Base-by-base conservation (phyloP, 2,888 invertebrate species). In the Apotomis capreana region DNA sequence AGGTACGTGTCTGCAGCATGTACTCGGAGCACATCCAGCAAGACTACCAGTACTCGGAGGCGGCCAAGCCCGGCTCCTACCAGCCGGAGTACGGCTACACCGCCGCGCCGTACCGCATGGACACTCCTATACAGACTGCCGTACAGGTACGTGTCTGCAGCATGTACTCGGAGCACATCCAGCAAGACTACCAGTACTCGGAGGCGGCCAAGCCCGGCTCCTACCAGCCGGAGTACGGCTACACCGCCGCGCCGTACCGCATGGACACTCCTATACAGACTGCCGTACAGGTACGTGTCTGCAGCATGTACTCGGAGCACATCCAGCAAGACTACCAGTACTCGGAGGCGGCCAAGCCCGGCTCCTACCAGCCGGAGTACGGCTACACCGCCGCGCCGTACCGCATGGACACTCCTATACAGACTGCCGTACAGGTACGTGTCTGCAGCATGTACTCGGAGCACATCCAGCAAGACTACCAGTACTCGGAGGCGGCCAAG, bases 381-480 rank as follows among this genome's bases (percentile, higher is more conserved):
- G 84, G 86, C 0, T 90, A 87, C 78, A 87, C 79, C 3, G 74
- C 79, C 1, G 81, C 81, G 58, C 71, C 77, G 75, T 78, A 74
- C 81, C 52, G 36, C n/a, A 55, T 68, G 75, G 15, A 85, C 49
- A 75, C 81, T 3, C 81, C 0, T 83, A 15, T 60, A 44, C 65
- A 64, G 12, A 55, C 64, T 1, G 44, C 37, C n/a, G n/a, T n/a
- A n/a, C n/a, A n/a, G n/a, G n/a, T n/a, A n/a, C n/a, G n/a, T n/a
- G n/a, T n/a, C n/a, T n/a, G n/a, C n/a, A n/a, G 92, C 2, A 92
- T 92, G 92, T 93, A 93, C 70, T 92, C 92, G 0, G 89, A 92
- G 59, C 92, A 92, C 75, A 86, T 91, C 10, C 91, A 91, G 59
- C 88, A 86, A 40, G 91, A 91, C 76, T 93, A 92, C 77, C 91